Conservation (phyloP, 2,797 vertebrate genomes). For the Ispidina picta region DNA sequence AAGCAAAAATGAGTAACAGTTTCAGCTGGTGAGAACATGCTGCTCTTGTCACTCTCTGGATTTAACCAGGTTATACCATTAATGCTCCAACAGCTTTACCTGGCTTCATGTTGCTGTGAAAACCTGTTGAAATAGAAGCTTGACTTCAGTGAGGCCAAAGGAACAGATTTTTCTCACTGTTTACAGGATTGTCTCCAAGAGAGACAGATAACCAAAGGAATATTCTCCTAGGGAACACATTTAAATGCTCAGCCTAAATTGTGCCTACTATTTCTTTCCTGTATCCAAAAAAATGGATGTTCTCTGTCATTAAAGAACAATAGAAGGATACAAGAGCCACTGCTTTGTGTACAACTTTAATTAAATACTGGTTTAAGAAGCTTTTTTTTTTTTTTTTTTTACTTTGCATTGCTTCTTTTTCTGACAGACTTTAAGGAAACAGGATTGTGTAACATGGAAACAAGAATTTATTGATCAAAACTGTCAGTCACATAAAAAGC, state of each 20-base stretch:
- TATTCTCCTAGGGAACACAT: neutral
- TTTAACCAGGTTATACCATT: neutral
- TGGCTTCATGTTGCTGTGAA: neutral
- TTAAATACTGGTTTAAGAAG: neutral
- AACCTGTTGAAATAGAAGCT: neutral
- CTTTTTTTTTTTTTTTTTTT: neutral
- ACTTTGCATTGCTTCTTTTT: neutral
- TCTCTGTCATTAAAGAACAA: neutral
- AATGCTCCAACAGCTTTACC: fast-evolving
- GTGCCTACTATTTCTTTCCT: neutral
- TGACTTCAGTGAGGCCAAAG: neutral
- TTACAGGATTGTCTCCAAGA: neutral
- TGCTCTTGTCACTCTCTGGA: neutral
- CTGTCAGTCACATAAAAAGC: neutral
- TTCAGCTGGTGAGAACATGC: neutral
- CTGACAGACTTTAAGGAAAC: neutral
- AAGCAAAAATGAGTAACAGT: neutral
- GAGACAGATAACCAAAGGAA: neutral
- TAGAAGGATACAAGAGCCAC: neutral
- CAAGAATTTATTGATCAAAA: neutral
- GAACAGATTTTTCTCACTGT: neutral
- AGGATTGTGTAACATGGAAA: neutral
- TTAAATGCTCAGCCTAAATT: neutral
- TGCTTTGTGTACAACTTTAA: neutral
- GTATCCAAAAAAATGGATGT: neutral